phyloP scores from a whole-genome alignment of 2,888 invertebrate species.

The Sclerodermus sp. region DNA sequence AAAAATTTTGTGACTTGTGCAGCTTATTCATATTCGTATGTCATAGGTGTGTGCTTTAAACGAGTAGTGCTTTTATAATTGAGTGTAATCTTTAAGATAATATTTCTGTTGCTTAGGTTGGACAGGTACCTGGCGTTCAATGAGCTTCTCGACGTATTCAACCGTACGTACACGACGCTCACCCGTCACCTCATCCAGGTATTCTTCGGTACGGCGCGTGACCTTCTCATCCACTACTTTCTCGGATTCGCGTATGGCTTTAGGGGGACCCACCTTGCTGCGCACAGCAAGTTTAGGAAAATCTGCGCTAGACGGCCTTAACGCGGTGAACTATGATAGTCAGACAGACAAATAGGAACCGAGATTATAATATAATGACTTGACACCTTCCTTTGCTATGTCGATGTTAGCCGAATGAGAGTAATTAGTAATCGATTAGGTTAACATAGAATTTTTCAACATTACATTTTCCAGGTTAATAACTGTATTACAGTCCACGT shows the following conservation, averaged over 20 bases:
- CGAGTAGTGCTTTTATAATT: conserved; percentile 3
- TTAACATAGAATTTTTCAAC: conserved; percentile 26
- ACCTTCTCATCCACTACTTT: conserved; percentile 87
- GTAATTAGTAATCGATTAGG: conserved; percentile 43
- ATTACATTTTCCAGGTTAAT: conserved; percentile 29
- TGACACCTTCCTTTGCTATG: background rate
- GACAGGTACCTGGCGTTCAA: conserved; percentile 86
- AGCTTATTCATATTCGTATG: no score
- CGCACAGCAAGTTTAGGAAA: conserved; percentile 86
- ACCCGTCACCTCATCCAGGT: conserved; percentile 82
- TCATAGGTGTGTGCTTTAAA: background rate
- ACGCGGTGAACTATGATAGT: conserved; percentile 51
- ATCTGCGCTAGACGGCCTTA: conserved; percentile 68
- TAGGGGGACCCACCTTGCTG: conserved; percentile 79
- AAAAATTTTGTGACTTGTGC: no score
- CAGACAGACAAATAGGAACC: conserved; percentile 45
- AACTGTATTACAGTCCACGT: conserved; percentile 14
- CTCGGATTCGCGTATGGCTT: conserved; percentile 86
- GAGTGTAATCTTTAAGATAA: background rate
- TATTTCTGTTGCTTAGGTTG: background rate
- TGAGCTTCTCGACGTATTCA: conserved; percentile 93
- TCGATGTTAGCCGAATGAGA: conserved; percentile 27
- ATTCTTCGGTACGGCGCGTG: conserved; percentile 84
- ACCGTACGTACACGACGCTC: conserved; percentile 86
- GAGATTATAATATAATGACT: no score